A percentile compares a stretch with the other conserved stretches of the same genome.
These are phyloP conservation scores for Synaphobranchus kaupii DNA, from an alignment of 2,797 vertebrate species.

Conservation along the genomic window DNA sequence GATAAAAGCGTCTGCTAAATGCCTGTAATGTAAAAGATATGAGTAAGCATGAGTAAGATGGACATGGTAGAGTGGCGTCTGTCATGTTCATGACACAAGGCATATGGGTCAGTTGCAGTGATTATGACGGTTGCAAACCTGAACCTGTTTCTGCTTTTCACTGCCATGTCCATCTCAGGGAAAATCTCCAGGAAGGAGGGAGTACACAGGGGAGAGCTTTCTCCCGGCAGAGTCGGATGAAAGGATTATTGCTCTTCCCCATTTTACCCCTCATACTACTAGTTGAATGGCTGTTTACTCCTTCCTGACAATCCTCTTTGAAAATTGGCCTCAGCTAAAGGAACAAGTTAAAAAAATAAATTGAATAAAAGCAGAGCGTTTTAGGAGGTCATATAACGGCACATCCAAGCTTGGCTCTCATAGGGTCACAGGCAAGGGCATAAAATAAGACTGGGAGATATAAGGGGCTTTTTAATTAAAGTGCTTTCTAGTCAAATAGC, in stretches of 20 bases:
- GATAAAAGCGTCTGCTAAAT: no score
- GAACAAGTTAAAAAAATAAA: neutral
- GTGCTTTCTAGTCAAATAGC: slow-evolving; percentile 31
- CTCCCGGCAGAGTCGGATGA: neutral
- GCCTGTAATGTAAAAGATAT: no score
- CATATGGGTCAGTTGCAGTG: neutral
- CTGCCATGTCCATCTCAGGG: neutral
- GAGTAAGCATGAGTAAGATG: no score
- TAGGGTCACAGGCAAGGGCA: neutral
- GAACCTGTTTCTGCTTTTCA: neutral
- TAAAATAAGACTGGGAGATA: neutral
- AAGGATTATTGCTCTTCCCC: neutral
- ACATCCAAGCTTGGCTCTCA: slow-evolving; percentile 1
- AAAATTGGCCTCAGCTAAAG: neutral
- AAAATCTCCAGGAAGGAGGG: neutral
- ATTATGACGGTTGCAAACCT: neutral
- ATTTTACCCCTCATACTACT: neutral
- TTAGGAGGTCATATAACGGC: neutral
- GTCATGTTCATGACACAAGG: neutral
- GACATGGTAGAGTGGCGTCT: neutral
- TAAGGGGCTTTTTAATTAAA: slow-evolving; percentile 42
- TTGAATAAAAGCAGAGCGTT: neutral
- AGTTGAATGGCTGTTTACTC: neutral
- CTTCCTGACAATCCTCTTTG: neutral
- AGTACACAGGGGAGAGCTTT: neutral